Evolutionary conservation across 2,113 vertebrate genomes (phyloP).

Genomic region (Myotis davidii): DNA sequence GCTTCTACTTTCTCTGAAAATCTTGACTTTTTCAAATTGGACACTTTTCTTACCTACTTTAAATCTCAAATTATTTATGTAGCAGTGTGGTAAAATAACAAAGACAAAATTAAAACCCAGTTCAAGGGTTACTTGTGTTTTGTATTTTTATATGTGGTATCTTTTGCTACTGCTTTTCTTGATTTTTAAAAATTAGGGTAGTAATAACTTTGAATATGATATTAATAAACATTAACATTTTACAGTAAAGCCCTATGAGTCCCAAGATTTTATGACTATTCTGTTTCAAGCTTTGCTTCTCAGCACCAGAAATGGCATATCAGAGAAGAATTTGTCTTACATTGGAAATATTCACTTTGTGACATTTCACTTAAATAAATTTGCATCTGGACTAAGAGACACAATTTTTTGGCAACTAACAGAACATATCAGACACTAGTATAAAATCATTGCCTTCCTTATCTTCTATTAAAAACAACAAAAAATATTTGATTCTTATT

Average conservation of each 20-base stretch:
- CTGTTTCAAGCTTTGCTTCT: slow-evolving; percentile 1
- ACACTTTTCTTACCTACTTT: slow-evolving; percentile 4
- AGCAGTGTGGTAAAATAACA: neutral
- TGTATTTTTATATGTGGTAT: neutral
- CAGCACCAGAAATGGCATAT: neutral
- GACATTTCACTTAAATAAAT: neutral
- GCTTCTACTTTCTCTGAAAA: neutral
- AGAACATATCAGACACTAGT: neutral
- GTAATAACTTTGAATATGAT: neutral
- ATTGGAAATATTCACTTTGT: slow-evolving; percentile 14
- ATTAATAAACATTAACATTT: slow-evolving; percentile 40
- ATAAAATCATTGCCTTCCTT: neutral
- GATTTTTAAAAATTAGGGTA: neutral
- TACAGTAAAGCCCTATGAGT: neutral
- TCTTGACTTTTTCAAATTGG: neutral
- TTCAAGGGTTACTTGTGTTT: neutral
- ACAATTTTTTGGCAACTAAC: neutral
- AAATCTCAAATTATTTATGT: neutral
- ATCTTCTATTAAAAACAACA: neutral
- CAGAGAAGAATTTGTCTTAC: neutral
- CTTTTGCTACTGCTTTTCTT: neutral
- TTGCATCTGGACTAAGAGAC: neutral
- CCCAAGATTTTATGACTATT: slow-evolving; percentile 2
- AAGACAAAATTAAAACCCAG: slow-evolving; percentile 19
- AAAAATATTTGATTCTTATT: neutral